Conservation (phyloP, 1,140 invertebrate genomes). For the Panulirus ornatus region DNA sequence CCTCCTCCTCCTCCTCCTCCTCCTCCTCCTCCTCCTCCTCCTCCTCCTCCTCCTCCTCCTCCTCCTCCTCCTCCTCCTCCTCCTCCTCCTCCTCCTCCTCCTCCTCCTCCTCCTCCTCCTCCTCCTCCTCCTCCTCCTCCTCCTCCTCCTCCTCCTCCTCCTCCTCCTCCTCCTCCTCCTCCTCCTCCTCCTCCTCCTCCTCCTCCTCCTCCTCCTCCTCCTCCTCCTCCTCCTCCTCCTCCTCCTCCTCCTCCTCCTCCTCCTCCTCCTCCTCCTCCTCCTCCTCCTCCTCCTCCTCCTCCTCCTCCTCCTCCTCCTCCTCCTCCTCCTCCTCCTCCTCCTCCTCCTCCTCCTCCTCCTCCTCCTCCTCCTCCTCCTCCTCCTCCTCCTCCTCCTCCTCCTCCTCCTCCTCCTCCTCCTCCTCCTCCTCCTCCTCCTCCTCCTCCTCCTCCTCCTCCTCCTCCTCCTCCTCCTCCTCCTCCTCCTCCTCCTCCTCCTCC, state of each 20-base stretch:
- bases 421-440: too few relatives aligned
- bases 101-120: not conserved
- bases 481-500: not conserved
- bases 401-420: too few relatives aligned
- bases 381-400: too few relatives aligned
- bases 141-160: not conserved
- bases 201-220: not conserved
- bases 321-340: too few relatives aligned
- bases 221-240: not conserved
- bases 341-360: too few relatives aligned
- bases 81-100: not conserved
- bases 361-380: too few relatives aligned
- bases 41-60: not conserved
- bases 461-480: conserved; percentile 1
- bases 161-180: not conserved
- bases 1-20: not conserved
- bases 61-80: not conserved
- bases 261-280: not conserved
- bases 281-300: not conserved
- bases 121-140: not conserved
- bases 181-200: not conserved
- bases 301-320: conserved; percentile 1
- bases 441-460: not conserved
- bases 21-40: conserved; percentile 4
- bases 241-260: not conserved